These are phyloP conservation scores for Agrotis exclamationis DNA, from an alignment of 2,888 invertebrate genomes.

Conservation along the genomic window DNA sequence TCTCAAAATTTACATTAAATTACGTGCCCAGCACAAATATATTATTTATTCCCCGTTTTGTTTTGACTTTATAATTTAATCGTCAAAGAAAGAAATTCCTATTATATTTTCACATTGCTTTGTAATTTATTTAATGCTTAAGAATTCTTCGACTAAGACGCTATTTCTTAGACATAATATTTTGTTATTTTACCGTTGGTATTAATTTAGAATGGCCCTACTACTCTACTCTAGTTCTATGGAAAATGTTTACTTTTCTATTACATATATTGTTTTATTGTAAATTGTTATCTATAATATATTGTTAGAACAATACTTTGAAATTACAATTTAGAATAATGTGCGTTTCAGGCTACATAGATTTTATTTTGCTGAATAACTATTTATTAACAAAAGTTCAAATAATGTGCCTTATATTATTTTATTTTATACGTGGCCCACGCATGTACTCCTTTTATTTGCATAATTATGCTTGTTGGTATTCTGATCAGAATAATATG, in stretches of 20 bases:
- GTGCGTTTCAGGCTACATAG: constrained; percentile 37
- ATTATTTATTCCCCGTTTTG: constrained; percentile 26
- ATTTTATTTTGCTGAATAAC: constrained; percentile 37
- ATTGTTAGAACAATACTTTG: constrained; percentile 22
- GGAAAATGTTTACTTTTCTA: constrained; percentile 45
- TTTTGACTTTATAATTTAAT: constrained; percentile 31
- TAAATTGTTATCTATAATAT: constrained; percentile 24
- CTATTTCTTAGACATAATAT: constrained; percentile 38
- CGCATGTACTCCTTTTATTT: constrained; percentile 42
- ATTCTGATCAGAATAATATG: constrained; percentile 44
- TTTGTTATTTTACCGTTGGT: constrained; percentile 44
- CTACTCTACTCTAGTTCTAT: constrained; percentile 60
- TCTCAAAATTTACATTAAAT: constrained; percentile 10
- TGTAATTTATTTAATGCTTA: constrained; percentile 56
- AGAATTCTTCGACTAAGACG: constrained; percentile 39
- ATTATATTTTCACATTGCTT: constrained; percentile 53
- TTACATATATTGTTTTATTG: constrained; percentile 30
- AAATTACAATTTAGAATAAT: constrained; percentile 30
- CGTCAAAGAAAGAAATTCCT: constrained; percentile 12
- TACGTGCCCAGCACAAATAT: constrained; percentile 22
- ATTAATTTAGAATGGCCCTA: constrained; percentile 51
- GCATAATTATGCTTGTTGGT: constrained; percentile 48
- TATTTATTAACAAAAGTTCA: constrained; percentile 41
- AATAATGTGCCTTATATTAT: constrained; percentile 40
- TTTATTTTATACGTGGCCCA: constrained; percentile 45